phyloP scores from a whole-genome alignment of 2,888 invertebrate species.

The Pollenia labialis region DNA sequence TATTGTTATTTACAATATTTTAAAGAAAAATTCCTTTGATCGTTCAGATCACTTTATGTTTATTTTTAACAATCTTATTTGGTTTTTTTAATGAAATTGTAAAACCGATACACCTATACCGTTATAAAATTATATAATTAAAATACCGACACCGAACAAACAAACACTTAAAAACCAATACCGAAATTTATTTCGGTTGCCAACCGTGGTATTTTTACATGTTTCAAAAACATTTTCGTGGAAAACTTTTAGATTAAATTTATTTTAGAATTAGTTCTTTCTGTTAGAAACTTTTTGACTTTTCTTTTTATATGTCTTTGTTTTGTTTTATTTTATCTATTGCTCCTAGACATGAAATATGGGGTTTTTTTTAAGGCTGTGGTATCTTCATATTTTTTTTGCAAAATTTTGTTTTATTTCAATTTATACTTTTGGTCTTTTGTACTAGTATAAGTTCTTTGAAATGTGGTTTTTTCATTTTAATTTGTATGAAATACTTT shows the following conservation, averaged over 20 bases:
- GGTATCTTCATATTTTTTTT: conserved; percentile 37
- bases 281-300: background rate
- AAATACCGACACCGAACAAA: too few relatives aligned
- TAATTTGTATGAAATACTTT: background rate
- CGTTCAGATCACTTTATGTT: too few relatives aligned
- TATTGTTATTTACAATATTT: too few relatives aligned
- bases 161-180: too few relatives aligned
- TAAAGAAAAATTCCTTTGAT: too few relatives aligned
- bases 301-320: conserved; percentile 12
- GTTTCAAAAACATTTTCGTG: conserved; percentile 39
- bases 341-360: conserved; percentile 26
- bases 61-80: too few relatives aligned
- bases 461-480: background rate
- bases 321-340: conserved; percentile 46
- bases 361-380: conserved; percentile 25
- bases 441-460: conserved; percentile 22
- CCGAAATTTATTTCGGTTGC: too few relatives aligned
- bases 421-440: background rate
- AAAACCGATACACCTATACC: too few relatives aligned
- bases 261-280: conserved; percentile 6
- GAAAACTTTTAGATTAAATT: conserved; percentile 39
- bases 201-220: conserved; percentile 23
- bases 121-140: too few relatives aligned
- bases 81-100: too few relatives aligned
- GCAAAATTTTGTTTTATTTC: conserved; percentile 31